These are phyloP conservation scores for Lamellibrachia satsuma DNA, from an alignment of 2,888 invertebrate genomes.

Conservation along the genomic window DNA sequence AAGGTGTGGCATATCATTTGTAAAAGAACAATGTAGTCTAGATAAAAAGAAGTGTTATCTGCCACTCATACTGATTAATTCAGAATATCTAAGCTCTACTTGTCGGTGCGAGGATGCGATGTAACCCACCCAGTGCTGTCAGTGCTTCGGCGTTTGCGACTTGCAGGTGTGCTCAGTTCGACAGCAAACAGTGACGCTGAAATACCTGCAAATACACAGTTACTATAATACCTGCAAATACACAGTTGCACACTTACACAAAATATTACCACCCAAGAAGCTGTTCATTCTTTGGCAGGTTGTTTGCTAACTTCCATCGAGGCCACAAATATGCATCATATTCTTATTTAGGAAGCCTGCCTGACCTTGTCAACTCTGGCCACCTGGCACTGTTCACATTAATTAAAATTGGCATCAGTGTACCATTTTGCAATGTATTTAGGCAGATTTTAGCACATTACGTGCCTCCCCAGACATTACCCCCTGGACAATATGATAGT, in stretches of 20 bases:
- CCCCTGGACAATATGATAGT: not conserved
- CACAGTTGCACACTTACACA: not conserved
- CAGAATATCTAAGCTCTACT: not conserved
- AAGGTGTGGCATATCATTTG: too few species aligned
- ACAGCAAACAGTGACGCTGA: not conserved
- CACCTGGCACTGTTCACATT: not conserved
- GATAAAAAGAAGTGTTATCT: too few species aligned
- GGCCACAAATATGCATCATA: not conserved
- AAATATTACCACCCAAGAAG: not conserved
- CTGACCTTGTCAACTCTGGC: not conserved
- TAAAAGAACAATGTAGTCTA: too few species aligned
- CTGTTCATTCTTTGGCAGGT: not conserved
- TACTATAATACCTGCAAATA: not conserved
- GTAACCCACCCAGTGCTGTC: not conserved
- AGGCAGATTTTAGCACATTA: not conserved
- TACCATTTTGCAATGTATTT: not conserved
- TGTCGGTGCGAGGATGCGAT: not conserved
- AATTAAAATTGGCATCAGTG: not conserved
- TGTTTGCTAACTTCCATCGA: not conserved
- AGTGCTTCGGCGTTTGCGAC: not conserved
- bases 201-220: not conserved
- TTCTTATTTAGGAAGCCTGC: not conserved
- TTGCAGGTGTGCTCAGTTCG: not conserved
- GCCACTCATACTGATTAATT: not conserved
- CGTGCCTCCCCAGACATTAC: too few species aligned